These are phyloP conservation scores for Fulmarus glacialis DNA, from an alignment of 2,113 vertebrate species.

Conservation along the genomic window DNA sequence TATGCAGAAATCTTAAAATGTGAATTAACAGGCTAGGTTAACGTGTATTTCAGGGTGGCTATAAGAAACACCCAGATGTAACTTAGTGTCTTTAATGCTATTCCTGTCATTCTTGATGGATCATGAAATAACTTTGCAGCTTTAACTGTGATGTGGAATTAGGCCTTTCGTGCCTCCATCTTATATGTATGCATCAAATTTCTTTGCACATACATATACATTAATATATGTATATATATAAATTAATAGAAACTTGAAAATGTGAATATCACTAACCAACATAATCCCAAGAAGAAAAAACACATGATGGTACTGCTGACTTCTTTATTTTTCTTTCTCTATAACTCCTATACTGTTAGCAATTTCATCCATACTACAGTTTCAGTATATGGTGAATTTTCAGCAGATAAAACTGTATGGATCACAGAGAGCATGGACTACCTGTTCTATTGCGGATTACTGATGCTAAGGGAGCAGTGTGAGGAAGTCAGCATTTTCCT, in stretches of 20 bases:
- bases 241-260: not conserved
- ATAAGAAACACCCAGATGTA: not conserved
- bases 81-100: not conserved
- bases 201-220: not conserved
- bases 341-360: not conserved
- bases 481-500: not conserved
- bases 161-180: not conserved
- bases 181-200: not conserved
- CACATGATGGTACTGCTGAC: not conserved
- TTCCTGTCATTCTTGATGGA: not conserved
- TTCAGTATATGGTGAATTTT: not conserved
- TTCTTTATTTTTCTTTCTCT: not conserved
- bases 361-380: not conserved
- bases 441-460: not conserved
- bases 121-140: not conserved
- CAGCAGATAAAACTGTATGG: not conserved
- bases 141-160: not conserved
- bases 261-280: not conserved
- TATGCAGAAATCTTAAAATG: not conserved
- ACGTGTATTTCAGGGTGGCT: not conserved
- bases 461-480: not conserved
- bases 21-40: not conserved
- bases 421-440: not conserved
- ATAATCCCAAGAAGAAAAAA: not conserved
- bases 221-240: not conserved